Base-by-base conservation (phyloP, 2,888 invertebrate genomes). In the Noctuana brunneofusca region DNA sequence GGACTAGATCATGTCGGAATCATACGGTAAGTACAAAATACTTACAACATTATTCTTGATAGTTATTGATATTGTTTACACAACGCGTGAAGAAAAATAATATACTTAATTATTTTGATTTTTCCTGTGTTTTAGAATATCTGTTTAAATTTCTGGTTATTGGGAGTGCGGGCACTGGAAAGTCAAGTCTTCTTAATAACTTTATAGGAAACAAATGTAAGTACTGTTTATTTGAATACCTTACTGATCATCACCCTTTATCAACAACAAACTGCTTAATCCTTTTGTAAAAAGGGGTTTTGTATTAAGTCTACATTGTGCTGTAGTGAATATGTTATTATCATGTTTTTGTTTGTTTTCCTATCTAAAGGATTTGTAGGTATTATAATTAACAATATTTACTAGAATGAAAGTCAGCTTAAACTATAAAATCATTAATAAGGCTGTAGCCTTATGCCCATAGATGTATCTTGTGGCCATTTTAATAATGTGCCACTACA, bases 191-290 rank as follows among this genome's bases (percentile, higher is more conserved):
- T 38, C 89, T 96, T 43, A 96, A 96, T 84, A 96, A 96, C 83
- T 96, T 96, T 77, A 96, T 96, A 75, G 96, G 96, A 84, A 95
- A 94, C 75, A 96, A 96, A 93, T 96, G 96, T 96, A 92, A 94
- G 95, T 93, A 18, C 18, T 18, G 0, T 3, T 38, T 16, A 38
- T 38, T 38, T 16, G 6, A 38, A 4, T 11, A 1, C 9, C 30
- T 11, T 30, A 30, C 3, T 8, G n/a, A 27, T 27, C 27, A 27
- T 3, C 27, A 27, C 27, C 27, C 4, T 27, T n/a, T n/a, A 35
- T 35, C n/a, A 35, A 35, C 9, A n/a, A 9, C 30, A 0, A n/a
- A n/a, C 4, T 35, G 35, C n/a, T 35, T n/a, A n/a, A 35, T 0
- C 12, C 32, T 2, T 35, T 35, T 6, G 4, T 27, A n/a, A n/a